Conservation (phyloP, 64 coral and sea anemone genomes). For the Dendronephthya gigantea region DNA sequence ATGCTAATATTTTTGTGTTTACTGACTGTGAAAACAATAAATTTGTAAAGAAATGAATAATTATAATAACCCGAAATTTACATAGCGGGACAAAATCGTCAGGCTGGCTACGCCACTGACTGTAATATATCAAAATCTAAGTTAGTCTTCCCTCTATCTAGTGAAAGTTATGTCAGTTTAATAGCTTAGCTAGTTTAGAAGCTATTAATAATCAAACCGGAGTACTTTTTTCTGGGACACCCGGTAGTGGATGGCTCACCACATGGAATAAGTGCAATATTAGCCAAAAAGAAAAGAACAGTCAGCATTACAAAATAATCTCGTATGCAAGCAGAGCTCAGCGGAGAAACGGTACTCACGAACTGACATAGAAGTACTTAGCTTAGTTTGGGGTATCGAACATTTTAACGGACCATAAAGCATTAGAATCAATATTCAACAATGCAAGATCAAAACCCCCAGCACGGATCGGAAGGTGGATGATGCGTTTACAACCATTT, state of each 20-base stretch:
- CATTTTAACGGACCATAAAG: slow-evolving; percentile 18
- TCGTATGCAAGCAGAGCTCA: slow-evolving; percentile 23
- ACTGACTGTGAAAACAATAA: too few species aligned
- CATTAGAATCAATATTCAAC: slow-evolving; percentile 16
- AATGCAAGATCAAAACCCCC: slow-evolving; percentile 1
- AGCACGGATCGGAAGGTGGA: background rate
- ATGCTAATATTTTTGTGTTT: too few species aligned
- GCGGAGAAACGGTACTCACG: slow-evolving; percentile 26
- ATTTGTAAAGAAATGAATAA: too few species aligned
- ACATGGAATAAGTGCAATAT: slow-evolving; percentile 14
- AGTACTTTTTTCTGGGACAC: too few species aligned
- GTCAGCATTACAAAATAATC: background rate
- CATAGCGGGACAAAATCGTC: too few species aligned
- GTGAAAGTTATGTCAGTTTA: too few species aligned
- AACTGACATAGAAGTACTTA: slow-evolving; percentile 30
- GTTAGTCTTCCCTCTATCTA: too few species aligned
- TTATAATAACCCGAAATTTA: too few species aligned
- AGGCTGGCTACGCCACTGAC: too few species aligned
- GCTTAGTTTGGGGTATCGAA: slow-evolving; percentile 21
- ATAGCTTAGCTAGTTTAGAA: too few species aligned
- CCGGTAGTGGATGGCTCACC: slow-evolving; percentile 24
- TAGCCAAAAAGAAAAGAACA: background rate
- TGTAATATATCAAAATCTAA: too few species aligned
- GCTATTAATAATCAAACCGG: too few species aligned
- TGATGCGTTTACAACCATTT: slow-evolving; percentile 25